These are phyloP conservation scores for Phortica variegata DNA, from an alignment of 1,140 invertebrate genomes.

Conservation along the genomic window DNA sequence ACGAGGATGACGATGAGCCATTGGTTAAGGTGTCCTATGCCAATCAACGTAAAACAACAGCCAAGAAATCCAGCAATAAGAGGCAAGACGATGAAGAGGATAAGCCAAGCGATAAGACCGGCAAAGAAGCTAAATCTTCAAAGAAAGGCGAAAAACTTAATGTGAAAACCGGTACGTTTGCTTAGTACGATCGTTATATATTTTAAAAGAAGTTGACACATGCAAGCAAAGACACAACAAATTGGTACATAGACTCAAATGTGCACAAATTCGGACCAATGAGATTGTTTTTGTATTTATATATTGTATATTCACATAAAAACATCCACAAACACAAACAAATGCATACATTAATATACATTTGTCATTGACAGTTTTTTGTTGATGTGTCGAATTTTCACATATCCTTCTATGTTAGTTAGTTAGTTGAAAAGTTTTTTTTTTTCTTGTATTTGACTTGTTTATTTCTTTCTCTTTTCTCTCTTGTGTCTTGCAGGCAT, in stretches of 20 bases:
- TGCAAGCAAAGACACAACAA: too few relatives aligned
- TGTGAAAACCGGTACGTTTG: constrained; percentile 73
- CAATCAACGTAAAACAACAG: constrained; percentile 36
- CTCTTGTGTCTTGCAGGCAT: constrained; percentile 56
- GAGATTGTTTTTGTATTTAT: too few relatives aligned
- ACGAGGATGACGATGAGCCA: constrained; percentile 35
- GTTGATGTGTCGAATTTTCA: too few relatives aligned
- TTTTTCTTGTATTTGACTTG: constrained; percentile 35
- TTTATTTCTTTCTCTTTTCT: constrained; percentile 50
- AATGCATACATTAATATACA: too few relatives aligned
- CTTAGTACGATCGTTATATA: background rate
- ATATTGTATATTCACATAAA: too few relatives aligned
- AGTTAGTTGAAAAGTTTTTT: background rate
- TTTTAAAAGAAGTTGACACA: too few relatives aligned
- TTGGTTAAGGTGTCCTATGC: constrained; percentile 52
- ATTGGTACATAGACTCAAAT: too few relatives aligned
- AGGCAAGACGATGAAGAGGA: constrained; percentile 22
- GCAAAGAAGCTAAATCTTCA: constrained; percentile 29
- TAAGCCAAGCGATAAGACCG: constrained; percentile 35
- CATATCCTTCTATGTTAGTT: too few relatives aligned
- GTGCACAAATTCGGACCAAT: too few relatives aligned
- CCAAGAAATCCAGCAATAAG: constrained; percentile 30
- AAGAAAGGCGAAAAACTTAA: constrained; percentile 42
- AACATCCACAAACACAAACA: too few relatives aligned
- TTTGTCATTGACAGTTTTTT: too few relatives aligned